Percentiles rank a stretch among this genome's conserved stretches.
Conservation (phyloP, 2,113 vertebrate species). For the Saguinus midas region DNA sequence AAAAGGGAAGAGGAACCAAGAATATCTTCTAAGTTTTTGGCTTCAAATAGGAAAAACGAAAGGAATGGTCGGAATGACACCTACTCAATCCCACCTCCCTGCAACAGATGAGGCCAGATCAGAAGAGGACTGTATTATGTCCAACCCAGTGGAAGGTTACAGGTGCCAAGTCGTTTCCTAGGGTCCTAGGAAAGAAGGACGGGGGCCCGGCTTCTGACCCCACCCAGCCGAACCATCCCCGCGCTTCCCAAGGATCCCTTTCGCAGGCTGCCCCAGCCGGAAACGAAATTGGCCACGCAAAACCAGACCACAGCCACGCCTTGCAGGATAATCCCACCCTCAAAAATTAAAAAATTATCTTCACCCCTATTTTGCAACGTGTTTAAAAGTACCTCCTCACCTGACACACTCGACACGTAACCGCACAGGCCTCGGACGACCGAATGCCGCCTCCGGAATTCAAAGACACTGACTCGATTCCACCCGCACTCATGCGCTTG, state of each 20-base stretch:
- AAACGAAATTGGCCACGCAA: neutral
- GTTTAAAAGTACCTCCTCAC: neutral
- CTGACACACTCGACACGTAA: rapidly evolving
- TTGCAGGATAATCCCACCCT: neutral
- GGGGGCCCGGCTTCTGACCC: neutral
- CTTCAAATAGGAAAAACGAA: neutral
- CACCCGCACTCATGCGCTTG: constrained; percentile 58
- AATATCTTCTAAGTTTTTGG: neutral
- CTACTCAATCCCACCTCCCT: neutral
- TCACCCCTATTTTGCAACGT: rapidly evolving
- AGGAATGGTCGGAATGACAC: neutral
- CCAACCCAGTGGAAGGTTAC: neutral
- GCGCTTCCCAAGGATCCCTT: neutral
- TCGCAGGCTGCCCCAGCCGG: too few relatives aligned
- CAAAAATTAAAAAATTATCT: neutral
- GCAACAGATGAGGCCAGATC: neutral
- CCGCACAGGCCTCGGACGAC: rapidly evolving
- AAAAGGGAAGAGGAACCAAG: neutral
- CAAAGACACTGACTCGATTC: constrained; percentile 56
- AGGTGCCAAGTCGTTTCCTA: neutral
- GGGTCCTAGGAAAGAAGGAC: neutral
- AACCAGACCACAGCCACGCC: neutral
- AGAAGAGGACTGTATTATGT: neutral
- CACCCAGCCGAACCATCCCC: neutral
- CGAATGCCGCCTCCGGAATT: constrained; percentile 32